Evolutionary conservation across 2,888 invertebrate genomes (phyloP).

Genomic region (Lithophane socia): DNA sequence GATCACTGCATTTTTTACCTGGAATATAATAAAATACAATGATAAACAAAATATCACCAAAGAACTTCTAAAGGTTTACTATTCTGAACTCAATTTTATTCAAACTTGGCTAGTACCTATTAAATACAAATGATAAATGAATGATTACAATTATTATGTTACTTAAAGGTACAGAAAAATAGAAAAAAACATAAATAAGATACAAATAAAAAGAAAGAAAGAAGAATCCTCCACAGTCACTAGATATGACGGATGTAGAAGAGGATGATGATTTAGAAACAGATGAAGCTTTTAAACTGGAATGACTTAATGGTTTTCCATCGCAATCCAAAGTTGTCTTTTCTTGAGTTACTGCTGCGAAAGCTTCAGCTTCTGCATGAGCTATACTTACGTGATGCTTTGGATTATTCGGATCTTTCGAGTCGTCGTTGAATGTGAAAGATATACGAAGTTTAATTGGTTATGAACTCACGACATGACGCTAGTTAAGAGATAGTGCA

Average conservation of each 20-base stretch:
- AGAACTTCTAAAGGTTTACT: neutral
- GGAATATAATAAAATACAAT: neutral
- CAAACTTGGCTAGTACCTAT: neutral
- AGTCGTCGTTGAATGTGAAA: conserved; percentile 17
- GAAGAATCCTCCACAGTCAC: conserved; percentile 11
- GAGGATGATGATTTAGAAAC: conserved; percentile 15
- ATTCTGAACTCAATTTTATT: neutral
- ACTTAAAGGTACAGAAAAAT: neutral
- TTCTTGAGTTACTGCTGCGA: neutral
- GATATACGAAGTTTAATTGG: conserved; percentile 24
- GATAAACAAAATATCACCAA: neutral
- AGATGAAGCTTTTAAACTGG: conserved; percentile 2
- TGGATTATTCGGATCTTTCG: conserved; percentile 17
- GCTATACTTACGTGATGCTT: neutral
- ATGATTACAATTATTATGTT: neutral
- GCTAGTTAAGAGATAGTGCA: conserved; percentile 9
- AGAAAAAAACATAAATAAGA: neutral
- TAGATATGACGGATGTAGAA: neutral
- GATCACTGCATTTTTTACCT: conserved; percentile 27
- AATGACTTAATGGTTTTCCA: conserved; percentile 3
- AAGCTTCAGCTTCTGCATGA: conserved; percentile 9
- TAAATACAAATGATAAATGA: neutral
- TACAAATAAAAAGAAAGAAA: neutral
- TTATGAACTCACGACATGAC: conserved; percentile 25
- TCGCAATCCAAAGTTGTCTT: neutral